Conservation (phyloP, 30 jellyfish, hydroid and myxozoan genomes). For the Mastigias papua region DNA sequence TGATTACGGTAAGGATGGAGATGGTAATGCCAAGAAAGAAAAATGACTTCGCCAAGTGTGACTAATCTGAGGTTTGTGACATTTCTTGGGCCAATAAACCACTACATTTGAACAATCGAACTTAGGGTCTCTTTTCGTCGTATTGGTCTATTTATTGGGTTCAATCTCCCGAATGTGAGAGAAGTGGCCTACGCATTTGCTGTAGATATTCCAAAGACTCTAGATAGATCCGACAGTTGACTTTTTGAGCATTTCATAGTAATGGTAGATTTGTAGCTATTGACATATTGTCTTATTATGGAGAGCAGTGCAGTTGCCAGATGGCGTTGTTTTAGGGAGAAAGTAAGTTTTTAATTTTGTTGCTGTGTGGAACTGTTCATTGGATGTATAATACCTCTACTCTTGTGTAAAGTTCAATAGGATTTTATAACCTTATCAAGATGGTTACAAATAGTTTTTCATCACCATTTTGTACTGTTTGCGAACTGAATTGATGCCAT, state of each 20-base stretch:
- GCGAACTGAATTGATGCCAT: no score
- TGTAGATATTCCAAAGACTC: no score
- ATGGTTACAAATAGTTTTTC: no score
- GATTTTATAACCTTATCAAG: no score
- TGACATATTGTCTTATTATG: background rate
- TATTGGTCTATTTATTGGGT: background rate
- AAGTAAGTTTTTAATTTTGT: background rate
- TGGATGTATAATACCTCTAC: no score
- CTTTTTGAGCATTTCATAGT: no score
- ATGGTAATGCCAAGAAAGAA: background rate
- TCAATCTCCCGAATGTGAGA: no score
- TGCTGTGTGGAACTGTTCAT: background rate
- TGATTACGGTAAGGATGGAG: background rate
- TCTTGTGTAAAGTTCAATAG: no score
- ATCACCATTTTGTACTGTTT: no score
- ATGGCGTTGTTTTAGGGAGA: slow-evolving; percentile 27
- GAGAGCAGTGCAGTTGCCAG: background rate
- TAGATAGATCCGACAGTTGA: no score
- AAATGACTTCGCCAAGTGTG: slow-evolving; percentile 5
- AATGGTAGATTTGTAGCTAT: no score
- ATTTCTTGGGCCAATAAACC: background rate
- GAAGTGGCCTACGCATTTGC: no score
- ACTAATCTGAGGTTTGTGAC: slow-evolving; percentile 58
- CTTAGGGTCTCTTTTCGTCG: background rate
- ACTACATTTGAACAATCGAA: background rate